Evolutionary conservation across 1,140 invertebrate species (phyloP), one percentile per base, ranked within the genome.

Genomic region (Aphelenchoides avenae): DNA sequence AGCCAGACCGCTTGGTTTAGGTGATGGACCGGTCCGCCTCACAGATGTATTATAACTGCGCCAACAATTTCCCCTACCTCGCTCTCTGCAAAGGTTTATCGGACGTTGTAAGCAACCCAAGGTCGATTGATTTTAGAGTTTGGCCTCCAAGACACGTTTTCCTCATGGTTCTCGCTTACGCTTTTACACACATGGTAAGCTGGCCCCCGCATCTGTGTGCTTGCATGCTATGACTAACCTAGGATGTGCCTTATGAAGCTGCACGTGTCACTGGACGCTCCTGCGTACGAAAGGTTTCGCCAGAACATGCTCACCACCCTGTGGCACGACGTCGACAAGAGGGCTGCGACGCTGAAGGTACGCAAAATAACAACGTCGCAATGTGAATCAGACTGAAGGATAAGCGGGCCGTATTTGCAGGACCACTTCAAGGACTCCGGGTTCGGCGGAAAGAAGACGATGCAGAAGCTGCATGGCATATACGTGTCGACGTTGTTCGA

Each of bases 1-100:
- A n/a, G n/a, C n/a, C n/a, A n/a, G n/a, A n/a, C n/a, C n/a, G n/a
- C n/a, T n/a, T n/a, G n/a, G 48, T 56, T 58, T 44, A 64, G 61
- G n/a, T 61, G 15, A 30, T 64, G 22, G 29, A 64, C 26, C 65
- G 60, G 48, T 36, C 64, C 11, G 41, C 64, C 15, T 18, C 40
- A 26, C 56, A 67, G 42, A 33, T 64, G 29, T 64, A 64, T 34
- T 57, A 42, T 40, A 49, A 57, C 33, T 64, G 62, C 40, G 65
- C 62, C 30, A 67, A 64, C 26, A 67, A 43, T 13, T 64, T 36
- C 31, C 57, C 65, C 7, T 64, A 49, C 44, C 30, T 65, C 11
- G 18, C 41, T 4, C 24, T 64, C 18, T 27, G 27, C 18, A 59
- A 49, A 46, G 63, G 62, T 61, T 41, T n/a, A 20, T 29, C 39